A percentile compares a stretch with the other conserved stretches of the same genome.
phyloP scores from a whole-genome alignment of 1,140 invertebrate species.

The Triops longicaudatus region DNA sequence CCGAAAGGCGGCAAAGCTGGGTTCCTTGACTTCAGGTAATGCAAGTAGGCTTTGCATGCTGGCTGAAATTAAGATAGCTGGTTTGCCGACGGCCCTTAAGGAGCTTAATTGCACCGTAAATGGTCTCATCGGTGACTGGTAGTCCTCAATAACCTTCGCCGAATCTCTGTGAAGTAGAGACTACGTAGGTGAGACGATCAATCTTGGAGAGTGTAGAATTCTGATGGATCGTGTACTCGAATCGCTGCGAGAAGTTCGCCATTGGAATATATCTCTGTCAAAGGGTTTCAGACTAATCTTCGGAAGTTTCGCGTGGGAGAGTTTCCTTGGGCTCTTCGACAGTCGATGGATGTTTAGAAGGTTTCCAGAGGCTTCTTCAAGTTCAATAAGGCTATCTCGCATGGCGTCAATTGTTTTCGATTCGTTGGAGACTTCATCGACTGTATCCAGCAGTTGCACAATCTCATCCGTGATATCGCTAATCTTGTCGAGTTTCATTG shows the following conservation, averaged over 20 bases:
- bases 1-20: background rate
- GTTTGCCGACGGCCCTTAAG: background rate
- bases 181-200: background rate
- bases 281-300: background rate
- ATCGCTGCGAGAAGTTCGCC: background rate
- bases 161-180: background rate
- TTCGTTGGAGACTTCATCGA: background rate
- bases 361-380: background rate
- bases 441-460: background rate
- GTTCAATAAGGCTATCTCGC: background rate
- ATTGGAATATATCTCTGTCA: background rate
- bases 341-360: conserved; percentile 3
- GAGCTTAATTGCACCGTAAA: background rate
- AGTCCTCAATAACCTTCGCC: background rate
- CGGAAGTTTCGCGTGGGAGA: background rate
- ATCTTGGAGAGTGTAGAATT: background rate
- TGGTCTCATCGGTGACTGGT: background rate
- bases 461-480: background rate
- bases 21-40: no score
- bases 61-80: background rate
- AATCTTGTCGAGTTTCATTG: conserved; percentile 2
- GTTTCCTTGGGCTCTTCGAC: background rate
- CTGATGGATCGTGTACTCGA: background rate
- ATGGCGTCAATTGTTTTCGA: background rate
- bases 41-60: no score